Evolutionary conservation across 2,113 vertebrate genomes (phyloP), one percentile per base, ranked within the genome.

Genomic region (Mobula birostris): DNA sequence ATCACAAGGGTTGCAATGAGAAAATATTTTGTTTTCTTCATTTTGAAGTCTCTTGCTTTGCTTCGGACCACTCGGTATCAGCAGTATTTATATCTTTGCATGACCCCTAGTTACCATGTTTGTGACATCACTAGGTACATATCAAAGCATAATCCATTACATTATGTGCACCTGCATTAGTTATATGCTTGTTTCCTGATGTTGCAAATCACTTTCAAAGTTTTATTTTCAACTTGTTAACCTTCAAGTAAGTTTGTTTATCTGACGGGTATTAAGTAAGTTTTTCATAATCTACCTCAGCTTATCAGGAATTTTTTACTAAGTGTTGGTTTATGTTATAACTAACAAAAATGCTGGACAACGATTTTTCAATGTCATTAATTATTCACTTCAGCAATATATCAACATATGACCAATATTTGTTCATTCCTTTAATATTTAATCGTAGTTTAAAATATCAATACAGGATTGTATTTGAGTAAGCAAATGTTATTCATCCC

Each of bases 81-180:
- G 32, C 68, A 29, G 36, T 93, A 93, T 76, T 74, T 93, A 93
- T 93, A 74, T 56, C 68, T 48, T 72, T 74, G 48, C 0, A 74
- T 48, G 24, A 74, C 56, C 68, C 36, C 36, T 74, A 15, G 21
- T 76, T 36, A 93, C 24, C 29, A 40, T 74, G 91, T 48, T 74
- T 93, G 70, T 93, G 91, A 93, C 91, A 93, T 74, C 68, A 93
- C 36, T 74, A 93, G 83, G 36, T 70, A 72, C 70, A 74, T 76
- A 63, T 70, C 0, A 32, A 92, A 70, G 72, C 36, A 74, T 93
- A 27, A 74, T 9, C 24, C 32, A 27, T 93, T 93, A 40, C 68
- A 74, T 66, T 40, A 92, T 63, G 32, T 29, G 21, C 17, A 91
- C 88, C 29, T 92, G 88, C 36, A 74, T 48, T 5, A 74, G 8